Conservation (phyloP, 2,888 invertebrate species). For the Argynnis bischoffii region DNA sequence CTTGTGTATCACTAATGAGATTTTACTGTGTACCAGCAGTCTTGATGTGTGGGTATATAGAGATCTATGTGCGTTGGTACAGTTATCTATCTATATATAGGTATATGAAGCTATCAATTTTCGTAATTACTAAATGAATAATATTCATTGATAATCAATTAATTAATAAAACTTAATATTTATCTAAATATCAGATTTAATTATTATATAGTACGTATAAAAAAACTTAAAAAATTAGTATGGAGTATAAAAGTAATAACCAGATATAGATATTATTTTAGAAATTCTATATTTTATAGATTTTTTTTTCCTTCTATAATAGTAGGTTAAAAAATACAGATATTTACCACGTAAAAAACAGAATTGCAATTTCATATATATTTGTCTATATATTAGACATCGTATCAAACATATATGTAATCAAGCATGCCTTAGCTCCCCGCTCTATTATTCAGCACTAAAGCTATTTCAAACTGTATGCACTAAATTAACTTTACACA, state of each 20-base stretch:
- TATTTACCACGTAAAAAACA: not conserved
- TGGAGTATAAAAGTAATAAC: no score
- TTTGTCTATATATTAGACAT: not conserved
- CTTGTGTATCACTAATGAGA: slow-evolving; percentile 50
- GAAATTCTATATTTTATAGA: no score
- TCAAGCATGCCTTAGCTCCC: slow-evolving; percentile 18
- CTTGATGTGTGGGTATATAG: slow-evolving; percentile 8
- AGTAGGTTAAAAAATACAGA: no score
- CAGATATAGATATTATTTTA: no score
- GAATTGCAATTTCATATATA: not conserved
- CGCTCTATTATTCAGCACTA: slow-evolving; percentile 25
- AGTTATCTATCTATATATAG: not conserved
- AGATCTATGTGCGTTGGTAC: slow-evolving; percentile 9
- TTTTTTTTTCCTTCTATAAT: no score
- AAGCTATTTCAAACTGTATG: slow-evolving; percentile 27
- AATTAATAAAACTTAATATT: no score
- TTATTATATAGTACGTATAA: no score
- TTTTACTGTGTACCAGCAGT: slow-evolving; percentile 37
- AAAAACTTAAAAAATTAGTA: no score
- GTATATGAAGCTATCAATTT: no score
- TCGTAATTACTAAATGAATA: no score
- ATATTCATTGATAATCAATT: no score
- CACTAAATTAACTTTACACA: slow-evolving; percentile 31
- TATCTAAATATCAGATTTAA: no score
- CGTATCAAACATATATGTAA: slow-evolving; percentile 17